These are phyloP conservation scores for Notospermus geniculatus DNA, from an alignment of 1,140 invertebrate genomes.

Conservation along the genomic window DNA sequence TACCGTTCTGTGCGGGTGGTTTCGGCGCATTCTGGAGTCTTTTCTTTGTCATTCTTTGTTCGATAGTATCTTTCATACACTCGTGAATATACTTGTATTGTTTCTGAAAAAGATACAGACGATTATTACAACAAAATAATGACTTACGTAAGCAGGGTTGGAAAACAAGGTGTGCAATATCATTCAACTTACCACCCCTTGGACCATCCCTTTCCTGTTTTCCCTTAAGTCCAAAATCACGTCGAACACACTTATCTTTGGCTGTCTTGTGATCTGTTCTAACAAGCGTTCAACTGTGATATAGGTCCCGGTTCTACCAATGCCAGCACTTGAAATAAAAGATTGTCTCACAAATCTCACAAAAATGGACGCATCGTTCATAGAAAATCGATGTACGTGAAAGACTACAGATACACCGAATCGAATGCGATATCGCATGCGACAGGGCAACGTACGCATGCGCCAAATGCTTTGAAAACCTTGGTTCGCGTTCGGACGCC, in stretches of 20 bases:
- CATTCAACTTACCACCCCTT: constrained; percentile 69
- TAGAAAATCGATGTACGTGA: too few species aligned
- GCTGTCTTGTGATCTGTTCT: constrained; percentile 67
- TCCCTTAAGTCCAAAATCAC: constrained; percentile 92
- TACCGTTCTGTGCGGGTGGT: too few species aligned
- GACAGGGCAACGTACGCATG: too few species aligned
- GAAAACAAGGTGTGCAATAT: neutral
- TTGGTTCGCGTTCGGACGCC: too few species aligned
- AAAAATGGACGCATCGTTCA: too few species aligned
- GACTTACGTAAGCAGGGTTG: neutral
- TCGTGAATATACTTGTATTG: constrained; percentile 99
- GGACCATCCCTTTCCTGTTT: constrained; percentile 66
- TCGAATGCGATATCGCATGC: too few species aligned
- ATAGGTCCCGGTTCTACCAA: constrained; percentile 67
- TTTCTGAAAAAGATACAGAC: constrained; percentile 59
- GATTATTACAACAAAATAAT: neutral
- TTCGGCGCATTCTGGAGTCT: too few species aligned
- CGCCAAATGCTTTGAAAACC: too few species aligned
- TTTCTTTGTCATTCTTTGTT: too few species aligned
- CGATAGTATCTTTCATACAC: constrained; percentile 65
- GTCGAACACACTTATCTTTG: constrained; percentile 95
- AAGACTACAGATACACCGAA: neutral
- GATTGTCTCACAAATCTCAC: neutral
- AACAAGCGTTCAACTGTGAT: constrained; percentile 97
- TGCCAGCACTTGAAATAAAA: constrained; percentile 31